A percentile compares a stretch with the other conserved stretches of the same genome.
phyloP scores from a whole-genome alignment of 2,888 invertebrate species.

The Drosophila differens region DNA sequence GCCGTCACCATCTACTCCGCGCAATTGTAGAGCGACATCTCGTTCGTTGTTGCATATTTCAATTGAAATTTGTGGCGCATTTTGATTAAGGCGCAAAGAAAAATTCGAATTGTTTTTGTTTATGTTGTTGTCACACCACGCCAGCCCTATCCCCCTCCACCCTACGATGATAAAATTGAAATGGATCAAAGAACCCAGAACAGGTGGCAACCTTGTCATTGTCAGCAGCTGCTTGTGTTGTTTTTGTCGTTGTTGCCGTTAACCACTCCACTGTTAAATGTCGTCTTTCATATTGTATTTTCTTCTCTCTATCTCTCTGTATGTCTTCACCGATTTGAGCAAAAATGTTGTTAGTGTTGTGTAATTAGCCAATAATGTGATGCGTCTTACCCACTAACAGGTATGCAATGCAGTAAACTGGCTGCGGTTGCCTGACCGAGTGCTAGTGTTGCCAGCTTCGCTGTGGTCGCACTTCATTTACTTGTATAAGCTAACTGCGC shows the following conservation, averaged over 20 bases:
- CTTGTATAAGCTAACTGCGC: slow-evolving; percentile 43
- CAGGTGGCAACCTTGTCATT: slow-evolving; percentile 72
- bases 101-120: slow-evolving; percentile 53
- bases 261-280: slow-evolving; percentile 31
- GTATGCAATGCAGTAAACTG: slow-evolving; percentile 1
- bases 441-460: slow-evolving; percentile 20
- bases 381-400: slow-evolving; percentile 3
- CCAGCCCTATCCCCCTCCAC: slow-evolving; percentile 4
- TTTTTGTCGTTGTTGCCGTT: slow-evolving; percentile 29
- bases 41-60: slow-evolving; percentile 59
- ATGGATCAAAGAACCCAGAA: slow-evolving; percentile 37
- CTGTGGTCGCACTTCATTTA: slow-evolving; percentile 37
- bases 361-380: slow-evolving; percentile 47
- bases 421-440: neutral
- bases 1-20: slow-evolving; percentile 1
- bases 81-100: slow-evolving; percentile 67
- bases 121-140: slow-evolving; percentile 20
- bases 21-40: slow-evolving; percentile 43
- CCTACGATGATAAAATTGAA: slow-evolving; percentile 50
- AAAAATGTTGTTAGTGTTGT: slow-evolving; percentile 32
- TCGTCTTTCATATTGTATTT: slow-evolving; percentile 32
- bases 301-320: slow-evolving; percentile 7
- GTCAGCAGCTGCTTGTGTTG: slow-evolving; percentile 31
- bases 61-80: slow-evolving; percentile 77
- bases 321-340: slow-evolving; percentile 7